Evolutionary conservation across 2,888 invertebrate genomes (phyloP), one percentile per base, ranked within the genome.

Genomic region (Sclerodermus sp.): DNA sequence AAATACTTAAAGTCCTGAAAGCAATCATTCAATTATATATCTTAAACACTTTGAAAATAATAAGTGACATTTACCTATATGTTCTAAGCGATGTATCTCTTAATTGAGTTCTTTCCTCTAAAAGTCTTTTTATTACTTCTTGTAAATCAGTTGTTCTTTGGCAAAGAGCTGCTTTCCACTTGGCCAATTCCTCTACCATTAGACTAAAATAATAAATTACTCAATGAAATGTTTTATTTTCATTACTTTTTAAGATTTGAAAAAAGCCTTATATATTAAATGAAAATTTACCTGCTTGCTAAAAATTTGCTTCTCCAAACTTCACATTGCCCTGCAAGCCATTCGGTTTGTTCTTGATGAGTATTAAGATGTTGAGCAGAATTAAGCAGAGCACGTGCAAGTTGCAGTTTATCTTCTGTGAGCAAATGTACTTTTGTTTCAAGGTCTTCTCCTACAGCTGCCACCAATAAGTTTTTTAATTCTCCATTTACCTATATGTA

Each of bases 301-400:
- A 96, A 82, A 79, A 94, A 97, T 84, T 96, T 97, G 74, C 94
- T 95, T 57, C 94, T 85, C 96, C 96, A 97, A 43, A 96, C 93
- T 81, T 97, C 96, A 74, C 94, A 93, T 71, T 96, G 94, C 0
- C 96, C 93, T 14, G 93, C 91, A 32, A 96, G 79, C 84, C 91
- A 91, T 75, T 97, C 96, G 2, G 93, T 90, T 80, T 94, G 92
- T 76, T 96, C 96, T 80, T 92, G 91, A 78, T 95, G 91, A 8
- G 91, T 90, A 45, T 87, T 89, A 46, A 95, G 81, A 76, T 92
- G 89, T 75, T 93, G 87, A 16, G 92, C 90, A 29, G 93, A 93
- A 71, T 88, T 91, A 6, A 93, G 81, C 41, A 96, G 80, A 42
- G 94, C 93, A 69, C 88, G 81, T 0, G 95, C 92, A 62, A 96